A percentile compares a stretch with the other conserved stretches of the same genome.
Evolutionary conservation across 2,888 invertebrate species (phyloP).

Genomic region (Tineola bisselliella): DNA sequence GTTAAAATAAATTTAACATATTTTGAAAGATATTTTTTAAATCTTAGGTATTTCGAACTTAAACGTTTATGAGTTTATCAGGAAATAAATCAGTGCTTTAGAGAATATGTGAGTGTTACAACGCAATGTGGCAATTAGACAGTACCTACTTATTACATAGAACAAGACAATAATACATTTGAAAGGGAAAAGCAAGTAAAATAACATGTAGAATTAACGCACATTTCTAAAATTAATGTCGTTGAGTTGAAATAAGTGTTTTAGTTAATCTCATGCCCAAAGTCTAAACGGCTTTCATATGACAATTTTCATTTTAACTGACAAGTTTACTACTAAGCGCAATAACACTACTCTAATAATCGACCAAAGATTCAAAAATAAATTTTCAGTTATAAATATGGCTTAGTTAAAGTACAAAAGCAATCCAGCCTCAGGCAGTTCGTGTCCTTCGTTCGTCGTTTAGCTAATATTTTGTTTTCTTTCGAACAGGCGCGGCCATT

Average conservation of each 20-base stretch:
- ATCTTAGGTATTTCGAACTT: too few species aligned
- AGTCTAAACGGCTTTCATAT: neutral
- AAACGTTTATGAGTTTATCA: neutral
- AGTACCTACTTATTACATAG: neutral
- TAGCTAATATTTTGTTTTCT: neutral
- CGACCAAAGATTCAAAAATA: too few species aligned
- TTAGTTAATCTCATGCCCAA: neutral
- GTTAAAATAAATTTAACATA: too few species aligned
- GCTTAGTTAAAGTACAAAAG: neutral
- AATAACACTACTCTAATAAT: too few species aligned
- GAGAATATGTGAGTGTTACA: neutral
- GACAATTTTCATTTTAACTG: neutral
- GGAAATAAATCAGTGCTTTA: neutral
- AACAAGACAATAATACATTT: neutral
- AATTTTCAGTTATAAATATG: too few species aligned
- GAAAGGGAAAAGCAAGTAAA: neutral
- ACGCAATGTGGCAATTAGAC: neutral
- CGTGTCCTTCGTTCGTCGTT: neutral
- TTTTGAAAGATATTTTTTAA: too few species aligned
- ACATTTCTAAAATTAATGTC: neutral
- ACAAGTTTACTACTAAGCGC: neutral
- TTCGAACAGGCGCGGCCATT: neutral
- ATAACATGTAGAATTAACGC: neutral
- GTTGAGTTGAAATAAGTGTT: neutral
- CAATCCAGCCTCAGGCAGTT: neutral